These are phyloP conservation scores for Drosophila melanosoma DNA, from an alignment of 2,888 invertebrate genomes.

Conservation along the genomic window DNA sequence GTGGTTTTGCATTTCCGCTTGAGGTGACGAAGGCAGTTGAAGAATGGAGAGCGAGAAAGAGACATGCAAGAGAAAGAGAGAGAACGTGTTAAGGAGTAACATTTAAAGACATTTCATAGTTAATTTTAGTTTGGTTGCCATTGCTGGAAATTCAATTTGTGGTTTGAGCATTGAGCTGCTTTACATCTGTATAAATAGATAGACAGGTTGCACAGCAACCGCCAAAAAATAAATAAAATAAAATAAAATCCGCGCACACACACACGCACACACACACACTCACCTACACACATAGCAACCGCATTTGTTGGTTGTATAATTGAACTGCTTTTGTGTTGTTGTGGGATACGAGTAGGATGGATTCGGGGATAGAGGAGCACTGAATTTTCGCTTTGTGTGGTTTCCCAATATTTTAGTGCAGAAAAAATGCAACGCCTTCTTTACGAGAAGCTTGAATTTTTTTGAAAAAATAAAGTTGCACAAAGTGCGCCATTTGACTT, in stretches of 20 bases:
- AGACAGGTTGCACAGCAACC: slow-evolving; percentile 46
- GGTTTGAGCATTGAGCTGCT: slow-evolving; percentile 35
- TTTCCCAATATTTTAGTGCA: slow-evolving; percentile 59
- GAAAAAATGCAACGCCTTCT: slow-evolving; percentile 40
- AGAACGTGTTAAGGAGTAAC: slow-evolving; percentile 43
- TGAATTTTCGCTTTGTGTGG: slow-evolving; percentile 25
- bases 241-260: slow-evolving; percentile 31
- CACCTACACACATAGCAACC: slow-evolving; percentile 22
- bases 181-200: slow-evolving; percentile 41
- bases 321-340: slow-evolving; percentile 1
- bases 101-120: slow-evolving; percentile 48
- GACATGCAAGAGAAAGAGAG: slow-evolving; percentile 3
- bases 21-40: neutral
- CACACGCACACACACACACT: neutral
- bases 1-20: slow-evolving; percentile 84
- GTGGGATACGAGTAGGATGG: neutral
- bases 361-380: neutral
- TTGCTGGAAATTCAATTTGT: slow-evolving; percentile 70
- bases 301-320: slow-evolving; percentile 15
- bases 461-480: slow-evolving; percentile 64
- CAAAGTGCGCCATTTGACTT: slow-evolving; percentile 64
- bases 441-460: slow-evolving; percentile 63
- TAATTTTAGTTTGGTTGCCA: slow-evolving; percentile 60
- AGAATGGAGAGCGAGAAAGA: neutral
- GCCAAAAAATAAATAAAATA: slow-evolving; percentile 31